Evolutionary conservation across 2,888 invertebrate genomes (phyloP), one percentile per base, ranked within the genome.

Genomic region (Hirudinaria manillensis): DNA sequence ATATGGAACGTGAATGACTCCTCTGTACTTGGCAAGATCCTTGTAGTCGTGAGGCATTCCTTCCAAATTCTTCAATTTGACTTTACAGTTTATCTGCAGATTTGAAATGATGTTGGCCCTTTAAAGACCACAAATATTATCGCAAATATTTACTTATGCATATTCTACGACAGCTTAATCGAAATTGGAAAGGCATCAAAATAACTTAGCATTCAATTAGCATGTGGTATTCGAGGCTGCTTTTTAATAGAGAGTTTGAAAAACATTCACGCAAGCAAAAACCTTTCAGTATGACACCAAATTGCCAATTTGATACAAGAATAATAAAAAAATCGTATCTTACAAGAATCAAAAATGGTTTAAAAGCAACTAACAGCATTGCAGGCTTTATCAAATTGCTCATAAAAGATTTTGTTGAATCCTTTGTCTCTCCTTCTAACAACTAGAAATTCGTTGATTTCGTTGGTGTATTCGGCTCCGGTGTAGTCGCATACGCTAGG

Each of bases 1-100:
- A 45, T 77, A 74, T 4, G 77, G 77, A 3, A 77, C 73, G 70
- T 77, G 72, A 6, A 77, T 55, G 29, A 77, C 66, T 16, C 76
- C 77, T 66, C 66, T 55, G 65, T 75, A 72, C 6, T 70, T 55
- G 19, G 76, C 68, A 13, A 76, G 51, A 32, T 75, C 75, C 2
- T 21, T 56, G 70, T 76, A 75, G 7, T 55, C 65, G 73, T 72
- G 32, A 38, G 4, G 3, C 3, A 38, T 38, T 4, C 67, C 67
- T 67, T 27, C 56, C 56, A 56, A 24, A 24, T 24, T 21, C 27
- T 56, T 56, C 16, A 56, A 4, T 56, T 56, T 56, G n/a, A 27
- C 56, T 7, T 21, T 24, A 56, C 56, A 56, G 56, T 56, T 3
- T 21, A 56, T 27, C 56, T 56, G 27, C n/a, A 56, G 27, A 24